Conservation (phyloP, 2,113 vertebrate species). For the Myanophis thanlyinensis region DNA sequence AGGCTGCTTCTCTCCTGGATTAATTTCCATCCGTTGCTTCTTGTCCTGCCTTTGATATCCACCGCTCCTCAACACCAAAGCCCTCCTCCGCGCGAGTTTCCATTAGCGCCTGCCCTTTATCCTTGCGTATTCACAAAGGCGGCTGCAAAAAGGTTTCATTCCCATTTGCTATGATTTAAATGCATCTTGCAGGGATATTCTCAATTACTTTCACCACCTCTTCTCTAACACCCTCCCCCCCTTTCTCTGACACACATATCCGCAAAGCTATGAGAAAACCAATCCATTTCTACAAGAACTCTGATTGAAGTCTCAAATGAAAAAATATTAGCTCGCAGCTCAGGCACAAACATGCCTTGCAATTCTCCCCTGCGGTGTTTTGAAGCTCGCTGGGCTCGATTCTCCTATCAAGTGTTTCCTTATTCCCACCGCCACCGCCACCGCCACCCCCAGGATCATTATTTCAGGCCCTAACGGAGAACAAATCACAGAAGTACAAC, state of each 20-base stretch:
- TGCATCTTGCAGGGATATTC: background rate
- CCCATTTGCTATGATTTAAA: background rate
- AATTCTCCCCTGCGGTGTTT: background rate
- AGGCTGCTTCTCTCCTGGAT: background rate
- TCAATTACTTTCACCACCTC: background rate
- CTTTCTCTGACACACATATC: background rate
- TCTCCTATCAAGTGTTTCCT: background rate
- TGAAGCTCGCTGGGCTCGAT: background rate
- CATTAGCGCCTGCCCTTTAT: background rate
- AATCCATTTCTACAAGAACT: background rate
- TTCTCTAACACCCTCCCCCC: too few species aligned
- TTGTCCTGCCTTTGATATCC: background rate
- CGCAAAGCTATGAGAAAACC: background rate
- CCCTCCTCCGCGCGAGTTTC: background rate
- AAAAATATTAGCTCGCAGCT: background rate
- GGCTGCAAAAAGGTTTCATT: background rate
- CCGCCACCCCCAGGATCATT: background rate
- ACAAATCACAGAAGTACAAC: background rate
- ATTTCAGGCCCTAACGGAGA: background rate
- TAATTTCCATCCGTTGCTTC: background rate
- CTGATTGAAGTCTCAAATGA: background rate
- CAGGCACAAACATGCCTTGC: background rate
- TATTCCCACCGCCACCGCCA: too few species aligned
- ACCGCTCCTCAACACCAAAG: background rate
- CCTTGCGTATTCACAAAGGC: background rate